Evolutionary conservation across 2,113 vertebrate genomes (phyloP).

Genomic region (Nettapus auritus): DNA sequence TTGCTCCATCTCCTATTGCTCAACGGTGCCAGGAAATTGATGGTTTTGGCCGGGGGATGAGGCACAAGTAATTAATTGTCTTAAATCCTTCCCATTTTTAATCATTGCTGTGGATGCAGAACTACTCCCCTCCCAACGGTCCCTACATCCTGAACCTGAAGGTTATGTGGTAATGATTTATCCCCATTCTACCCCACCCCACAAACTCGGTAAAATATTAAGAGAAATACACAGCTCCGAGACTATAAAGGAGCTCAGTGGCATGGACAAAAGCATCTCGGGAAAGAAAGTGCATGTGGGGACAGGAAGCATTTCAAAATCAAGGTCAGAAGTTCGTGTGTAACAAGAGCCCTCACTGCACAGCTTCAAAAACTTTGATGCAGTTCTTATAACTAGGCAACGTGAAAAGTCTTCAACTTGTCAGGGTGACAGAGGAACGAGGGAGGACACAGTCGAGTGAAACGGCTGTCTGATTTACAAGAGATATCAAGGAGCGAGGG

Average conservation of each 20-base stretch:
- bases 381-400: not conserved
- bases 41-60: conserved; percentile 21
- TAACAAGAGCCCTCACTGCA: conserved; percentile 45
- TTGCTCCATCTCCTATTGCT: conserved; percentile 44
- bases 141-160: conserved; percentile 70
- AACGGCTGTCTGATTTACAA: not conserved
- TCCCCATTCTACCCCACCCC: not conserved
- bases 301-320: conserved; percentile 24
- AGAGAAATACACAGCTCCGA: conserved; percentile 50
- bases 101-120: conserved; percentile 40
- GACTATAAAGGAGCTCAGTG: conserved; percentile 53
- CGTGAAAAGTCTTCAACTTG: not conserved
- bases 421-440: not conserved
- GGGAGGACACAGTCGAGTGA: not conserved
- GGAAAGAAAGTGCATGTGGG: conserved; percentile 50
- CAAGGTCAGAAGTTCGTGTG: conserved; percentile 61
- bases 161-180: conserved; percentile 47
- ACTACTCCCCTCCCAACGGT: conserved; percentile 10
- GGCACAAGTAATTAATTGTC: conserved; percentile 17
- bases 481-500: not conserved
- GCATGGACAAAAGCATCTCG: conserved; percentile 38
- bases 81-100: conserved; percentile 66
- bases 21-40: not conserved
- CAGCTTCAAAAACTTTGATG: conserved; percentile 48
- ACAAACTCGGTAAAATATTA: conserved; percentile 9